Base-by-base conservation (phyloP, 1,140 invertebrate genomes). In the Tetraneura akinire region DNA sequence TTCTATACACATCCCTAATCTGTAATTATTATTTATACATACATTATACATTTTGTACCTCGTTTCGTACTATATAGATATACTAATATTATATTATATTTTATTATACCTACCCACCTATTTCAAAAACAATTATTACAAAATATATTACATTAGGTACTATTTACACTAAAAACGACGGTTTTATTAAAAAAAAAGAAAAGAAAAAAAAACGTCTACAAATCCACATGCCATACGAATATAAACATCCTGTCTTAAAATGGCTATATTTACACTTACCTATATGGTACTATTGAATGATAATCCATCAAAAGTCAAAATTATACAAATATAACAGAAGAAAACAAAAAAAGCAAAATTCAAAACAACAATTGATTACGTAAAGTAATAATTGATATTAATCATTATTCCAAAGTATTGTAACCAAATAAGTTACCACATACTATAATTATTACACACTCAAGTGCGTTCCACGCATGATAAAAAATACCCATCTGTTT, bases 401-500 rank as follows among this genome's bases (percentile, higher is more conserved):
- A 37, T 37, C 32, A 66, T 66, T 23, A 66, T 11, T 42, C 45
- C 2, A 73, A 73, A 73, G 23, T 53, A 73, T n/a, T 73, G 47
- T 53, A 47, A 26, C 45, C 68, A 45, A 71, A 23, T 71, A 71
- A 26, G 51, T 21, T 53, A 21, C 62, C 47, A 29, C 47, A 42
- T 70, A 49, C 18, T n/a, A n/a, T n/a, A n/a, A n/a, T n/a, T n/a
- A n/a, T n/a, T 13, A 66, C 62, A 70, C 21, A 71, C 16, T 16
- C 68, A 9, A 71, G 47, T 51, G 68, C 68, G 51, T 71, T 51
- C 68, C 68, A 49, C 68, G 14, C 68, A 18, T 26, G 14, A 71
- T 51, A 51, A 51, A 32, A 62, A 49, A n/a, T 51, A 71, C 45
- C 47, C 68, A 51, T 71, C 45, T 71, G 68, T 71, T 71, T 71